Evolutionary conservation across 1,140 invertebrate genomes (phyloP).

Genomic region (Aphelenchoides avenae): DNA sequence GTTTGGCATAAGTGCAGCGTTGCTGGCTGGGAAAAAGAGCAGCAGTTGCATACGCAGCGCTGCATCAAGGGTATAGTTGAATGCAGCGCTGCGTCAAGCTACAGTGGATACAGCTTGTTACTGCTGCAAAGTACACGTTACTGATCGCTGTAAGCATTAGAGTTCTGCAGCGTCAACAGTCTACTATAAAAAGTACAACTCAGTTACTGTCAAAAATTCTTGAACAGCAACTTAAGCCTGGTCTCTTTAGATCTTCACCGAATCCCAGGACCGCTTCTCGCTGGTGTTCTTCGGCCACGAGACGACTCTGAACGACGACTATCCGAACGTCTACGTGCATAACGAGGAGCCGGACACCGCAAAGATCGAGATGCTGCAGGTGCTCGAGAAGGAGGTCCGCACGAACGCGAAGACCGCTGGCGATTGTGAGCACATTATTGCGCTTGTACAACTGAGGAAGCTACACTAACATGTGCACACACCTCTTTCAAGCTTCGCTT

Average conservation of each 20-base stretch:
- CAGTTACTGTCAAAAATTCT: background rate
- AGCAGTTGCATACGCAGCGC: too few relatives aligned
- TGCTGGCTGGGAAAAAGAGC: too few relatives aligned
- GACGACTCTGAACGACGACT: conserved; percentile 15
- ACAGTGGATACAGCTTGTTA: conserved; percentile 4
- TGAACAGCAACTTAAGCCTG: background rate
- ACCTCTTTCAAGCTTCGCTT: background rate
- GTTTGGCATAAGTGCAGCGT: too few relatives aligned
- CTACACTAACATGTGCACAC: conserved; percentile 1
- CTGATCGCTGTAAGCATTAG: too few relatives aligned
- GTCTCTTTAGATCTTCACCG: conserved; percentile 22
- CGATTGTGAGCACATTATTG: conserved; percentile 24
- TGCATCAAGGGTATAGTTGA: too few relatives aligned
- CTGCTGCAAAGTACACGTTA: conserved; percentile 15
- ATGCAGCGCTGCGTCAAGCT: background rate
- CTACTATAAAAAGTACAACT: background rate
- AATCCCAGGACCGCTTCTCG: conserved; percentile 29
- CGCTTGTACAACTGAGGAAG: background rate
- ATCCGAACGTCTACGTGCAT: conserved; percentile 29
- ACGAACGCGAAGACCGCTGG: conserved; percentile 20
- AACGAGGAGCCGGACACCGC: conserved; percentile 28
- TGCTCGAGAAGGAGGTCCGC: conserved; percentile 26
- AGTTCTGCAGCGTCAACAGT: too few relatives aligned
- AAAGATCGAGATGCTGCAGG: conserved; percentile 23
- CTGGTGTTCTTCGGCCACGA: conserved; percentile 31